phyloP scores from a whole-genome alignment of 2,113 vertebrate species.

The Syngnathus scovelli region DNA sequence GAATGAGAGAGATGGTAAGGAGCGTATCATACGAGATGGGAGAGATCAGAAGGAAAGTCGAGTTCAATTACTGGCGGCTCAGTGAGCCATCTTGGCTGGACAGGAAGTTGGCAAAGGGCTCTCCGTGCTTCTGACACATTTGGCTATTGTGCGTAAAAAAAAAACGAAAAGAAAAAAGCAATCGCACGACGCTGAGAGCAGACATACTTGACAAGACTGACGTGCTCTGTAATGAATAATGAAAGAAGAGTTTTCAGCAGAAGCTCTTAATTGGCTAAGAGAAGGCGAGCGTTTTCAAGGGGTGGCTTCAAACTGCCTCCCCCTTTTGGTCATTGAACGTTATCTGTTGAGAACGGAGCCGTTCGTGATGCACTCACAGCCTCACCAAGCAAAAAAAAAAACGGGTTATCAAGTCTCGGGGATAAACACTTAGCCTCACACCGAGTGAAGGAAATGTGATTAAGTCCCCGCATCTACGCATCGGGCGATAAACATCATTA shows the following conservation, averaged over 20 bases:
- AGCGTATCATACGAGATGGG: slow-evolving; percentile 47
- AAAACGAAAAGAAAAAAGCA: slow-evolving; percentile 22
- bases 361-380: slow-evolving; percentile 41
- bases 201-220: slow-evolving; percentile 37
- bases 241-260: slow-evolving; percentile 48
- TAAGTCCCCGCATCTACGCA: slow-evolving; percentile 54
- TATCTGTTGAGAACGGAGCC: slow-evolving; percentile 31
- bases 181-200: slow-evolving; percentile 39
- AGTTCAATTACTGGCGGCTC: slow-evolving; percentile 70
- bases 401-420: slow-evolving; percentile 30
- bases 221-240: slow-evolving; percentile 40
- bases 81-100: slow-evolving; percentile 54
- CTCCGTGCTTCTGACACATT: slow-evolving; percentile 41
- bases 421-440: slow-evolving; percentile 61
- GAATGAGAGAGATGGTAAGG: slow-evolving; percentile 42
- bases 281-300: slow-evolving; percentile 23
- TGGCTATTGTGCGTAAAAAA: slow-evolving; percentile 12
- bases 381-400: slow-evolving; percentile 31
- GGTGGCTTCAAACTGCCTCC: slow-evolving; percentile 29
- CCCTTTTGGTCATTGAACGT: slow-evolving; percentile 47
- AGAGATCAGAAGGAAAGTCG: slow-evolving; percentile 69
- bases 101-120: slow-evolving; percentile 45
- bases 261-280: slow-evolving; percentile 53
- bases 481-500: slow-evolving; percentile 62
- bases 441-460: slow-evolving; percentile 56